A percentile compares a stretch with the other conserved stretches of the same genome.
Conservation (phyloP, 2,797 vertebrate genomes). For the Eidolon dupreanum region DNA sequence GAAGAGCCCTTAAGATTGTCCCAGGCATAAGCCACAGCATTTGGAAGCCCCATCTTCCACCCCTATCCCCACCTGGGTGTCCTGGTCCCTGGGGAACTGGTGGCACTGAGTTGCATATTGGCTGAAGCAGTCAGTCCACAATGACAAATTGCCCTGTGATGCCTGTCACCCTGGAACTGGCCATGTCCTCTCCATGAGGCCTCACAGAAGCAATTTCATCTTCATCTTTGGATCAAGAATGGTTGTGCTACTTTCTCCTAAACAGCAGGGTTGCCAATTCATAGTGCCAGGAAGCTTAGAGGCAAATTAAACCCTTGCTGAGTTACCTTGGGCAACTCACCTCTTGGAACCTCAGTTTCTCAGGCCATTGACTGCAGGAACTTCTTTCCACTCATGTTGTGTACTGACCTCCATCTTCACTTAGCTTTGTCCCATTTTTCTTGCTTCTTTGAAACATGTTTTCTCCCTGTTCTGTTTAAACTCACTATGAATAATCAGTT, state of each 20-base stretch:
- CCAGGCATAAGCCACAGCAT: background rate
- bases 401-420: background rate
- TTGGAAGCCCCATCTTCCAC: background rate
- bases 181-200: fast-evolving
- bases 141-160: background rate
- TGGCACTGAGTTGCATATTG: background rate
- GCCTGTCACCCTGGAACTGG: background rate
- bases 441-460: background rate
- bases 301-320: background rate
- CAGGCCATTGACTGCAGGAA: background rate
- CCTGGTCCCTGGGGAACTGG: background rate
- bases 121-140: background rate
- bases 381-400: background rate
- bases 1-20: background rate
- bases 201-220: background rate
- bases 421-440: background rate
- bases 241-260: background rate
- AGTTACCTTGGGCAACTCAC: background rate
- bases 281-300: background rate
- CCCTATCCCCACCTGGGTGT: background rate
- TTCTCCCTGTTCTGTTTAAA: background rate
- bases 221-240: background rate
- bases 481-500: background rate
- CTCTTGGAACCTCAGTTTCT: background rate
- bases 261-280: background rate